These are phyloP conservation scores for Hydropsyche tenuis DNA, from an alignment of 1,140 invertebrate species.

Conservation along the genomic window DNA sequence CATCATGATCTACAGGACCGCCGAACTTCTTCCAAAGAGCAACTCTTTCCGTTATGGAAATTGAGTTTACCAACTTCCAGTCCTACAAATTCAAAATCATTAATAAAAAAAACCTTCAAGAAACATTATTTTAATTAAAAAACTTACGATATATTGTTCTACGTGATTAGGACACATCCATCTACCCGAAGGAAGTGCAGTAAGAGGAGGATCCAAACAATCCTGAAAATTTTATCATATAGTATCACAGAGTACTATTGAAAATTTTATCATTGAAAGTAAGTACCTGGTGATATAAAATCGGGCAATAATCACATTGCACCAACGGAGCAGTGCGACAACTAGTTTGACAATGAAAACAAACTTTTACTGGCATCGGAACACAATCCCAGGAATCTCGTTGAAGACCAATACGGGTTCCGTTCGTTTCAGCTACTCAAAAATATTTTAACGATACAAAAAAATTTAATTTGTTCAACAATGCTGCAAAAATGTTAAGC, in stretches of 20 bases:
- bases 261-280: too few relatives aligned
- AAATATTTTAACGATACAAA: neutral
- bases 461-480: too few relatives aligned
- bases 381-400: conserved; percentile 79
- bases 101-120: neutral
- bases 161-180: conserved; percentile 99
- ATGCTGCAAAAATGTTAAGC: too few relatives aligned
- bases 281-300: conserved; percentile 81
- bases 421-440: conserved; percentile 39
- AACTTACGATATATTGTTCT: conserved; percentile 82
- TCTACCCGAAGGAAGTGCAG: conserved; percentile 80
- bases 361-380: conserved; percentile 80
- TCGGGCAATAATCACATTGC: conserved; percentile 92
- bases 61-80: conserved; percentile 78
- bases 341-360: conserved; percentile 83
- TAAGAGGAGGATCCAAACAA: conserved; percentile 91
- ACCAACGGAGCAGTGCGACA: conserved; percentile 83
- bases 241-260: neutral
- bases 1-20: conserved; percentile 81
- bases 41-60: conserved; percentile 82
- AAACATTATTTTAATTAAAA: neutral
- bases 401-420: conserved; percentile 60
- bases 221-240: conserved; percentile 64
- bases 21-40: conserved; percentile 85
- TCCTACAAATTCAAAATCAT: conserved; percentile 67